Percentiles rank a stretch among this genome's conserved stretches.
phyloP scores from a whole-genome alignment of 2,797 vertebrate genomes.

The Premnoplex brunnescens region DNA sequence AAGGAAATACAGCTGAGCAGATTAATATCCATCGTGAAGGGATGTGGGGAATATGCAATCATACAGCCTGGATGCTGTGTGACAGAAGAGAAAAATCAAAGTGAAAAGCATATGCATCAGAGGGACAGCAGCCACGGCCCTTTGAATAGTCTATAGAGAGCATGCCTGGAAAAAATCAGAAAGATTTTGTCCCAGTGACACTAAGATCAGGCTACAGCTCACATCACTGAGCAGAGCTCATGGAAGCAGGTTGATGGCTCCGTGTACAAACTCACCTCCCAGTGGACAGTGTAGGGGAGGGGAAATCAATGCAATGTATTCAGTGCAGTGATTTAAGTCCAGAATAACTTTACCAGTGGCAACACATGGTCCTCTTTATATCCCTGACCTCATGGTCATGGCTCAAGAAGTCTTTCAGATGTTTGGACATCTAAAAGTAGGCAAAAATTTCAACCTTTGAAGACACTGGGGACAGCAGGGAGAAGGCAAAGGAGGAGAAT shows the following conservation, averaged over 20 bases:
- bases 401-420: neutral
- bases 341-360: neutral
- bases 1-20: neutral
- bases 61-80: neutral
- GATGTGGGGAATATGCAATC: neutral
- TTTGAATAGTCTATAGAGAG: neutral
- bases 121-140: neutral
- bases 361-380: neutral
- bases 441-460: neutral
- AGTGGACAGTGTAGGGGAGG: neutral
- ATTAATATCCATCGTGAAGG: neutral
- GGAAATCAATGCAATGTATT: neutral
- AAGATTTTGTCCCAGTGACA: neutral
- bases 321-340: neutral
- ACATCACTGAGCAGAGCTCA: neutral
- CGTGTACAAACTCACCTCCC: neutral
- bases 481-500: neutral
- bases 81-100: constrained; percentile 10
- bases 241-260: neutral
- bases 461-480: fast-evolving
- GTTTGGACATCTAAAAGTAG: neutral
- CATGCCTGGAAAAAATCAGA: neutral
- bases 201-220: neutral
- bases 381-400: neutral
- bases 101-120: neutral